phyloP scores from a whole-genome alignment of 2,797 vertebrate species.

The Diglossa cyanea region DNA sequence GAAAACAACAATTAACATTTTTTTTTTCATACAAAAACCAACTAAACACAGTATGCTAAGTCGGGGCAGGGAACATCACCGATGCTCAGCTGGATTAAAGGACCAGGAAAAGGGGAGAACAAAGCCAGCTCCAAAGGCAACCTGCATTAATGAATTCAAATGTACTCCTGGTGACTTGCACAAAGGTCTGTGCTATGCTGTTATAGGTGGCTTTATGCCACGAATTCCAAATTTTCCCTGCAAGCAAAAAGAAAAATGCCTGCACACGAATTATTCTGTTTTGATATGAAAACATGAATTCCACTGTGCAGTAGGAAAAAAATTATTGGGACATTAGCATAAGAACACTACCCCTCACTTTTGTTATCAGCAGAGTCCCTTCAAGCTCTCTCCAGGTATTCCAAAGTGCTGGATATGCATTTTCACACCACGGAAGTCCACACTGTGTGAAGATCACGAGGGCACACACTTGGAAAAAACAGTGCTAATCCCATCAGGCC shows the following conservation, averaged over 20 bases:
- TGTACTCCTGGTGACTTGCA: not conserved
- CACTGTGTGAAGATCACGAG: not conserved
- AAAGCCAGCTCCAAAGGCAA: not conserved
- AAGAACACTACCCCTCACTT: not conserved
- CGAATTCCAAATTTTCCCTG: fast-evolving
- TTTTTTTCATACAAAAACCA: not conserved
- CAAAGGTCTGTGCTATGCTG: not conserved
- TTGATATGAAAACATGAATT: not conserved
- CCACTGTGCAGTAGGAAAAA: not conserved
- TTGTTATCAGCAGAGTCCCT: not conserved
- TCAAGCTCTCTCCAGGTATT: not conserved
- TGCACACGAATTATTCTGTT: not conserved
- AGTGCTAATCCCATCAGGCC: not conserved
- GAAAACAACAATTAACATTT: not conserved
- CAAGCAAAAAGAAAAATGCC: not conserved
- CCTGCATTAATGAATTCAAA: not conserved
- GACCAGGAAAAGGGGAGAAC: not conserved
- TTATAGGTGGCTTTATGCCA: not conserved
- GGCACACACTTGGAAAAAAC: not conserved
- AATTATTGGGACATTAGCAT: not conserved
- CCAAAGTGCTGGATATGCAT: not conserved
- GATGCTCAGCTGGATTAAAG: not conserved
- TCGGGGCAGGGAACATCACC: not conserved
- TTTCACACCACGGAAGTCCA: not conserved
- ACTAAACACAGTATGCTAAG: fast-evolving